Percentiles rank a stretch among this genome's conserved stretches.
Evolutionary conservation across 1,140 invertebrate genomes (phyloP).

Genomic region (Drosophila bocki): DNA sequence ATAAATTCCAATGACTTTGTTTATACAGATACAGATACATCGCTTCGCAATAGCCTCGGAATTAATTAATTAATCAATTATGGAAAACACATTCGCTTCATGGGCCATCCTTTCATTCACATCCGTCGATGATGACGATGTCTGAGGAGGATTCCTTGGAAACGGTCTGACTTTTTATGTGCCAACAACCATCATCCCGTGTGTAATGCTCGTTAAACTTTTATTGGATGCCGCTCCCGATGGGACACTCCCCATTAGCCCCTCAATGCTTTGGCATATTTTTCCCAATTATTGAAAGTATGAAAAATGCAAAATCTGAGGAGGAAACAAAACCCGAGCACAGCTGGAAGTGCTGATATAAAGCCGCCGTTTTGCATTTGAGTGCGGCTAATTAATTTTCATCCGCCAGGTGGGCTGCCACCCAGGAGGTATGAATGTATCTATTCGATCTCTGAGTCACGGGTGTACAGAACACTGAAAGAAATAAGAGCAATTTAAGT

Average conservation of each 20-base stretch:
- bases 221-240: conserved; percentile 58
- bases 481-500: not conserved
- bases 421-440: conserved; percentile 30
- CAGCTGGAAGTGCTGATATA: conserved; percentile 67
- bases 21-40: conserved; percentile 26
- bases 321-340: conserved; percentile 44
- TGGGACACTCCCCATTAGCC: conserved; percentile 4
- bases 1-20: conserved; percentile 38
- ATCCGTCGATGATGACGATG: conserved; percentile 27
- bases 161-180: conserved; percentile 62
- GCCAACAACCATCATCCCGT: conserved; percentile 22
- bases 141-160: conserved; percentile 54
- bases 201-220: conserved; percentile 60
- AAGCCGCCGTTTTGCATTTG: conserved; percentile 42
- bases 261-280: conserved; percentile 26
- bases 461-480: not conserved
- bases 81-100: conserved; percentile 63
- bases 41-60: conserved; percentile 47
- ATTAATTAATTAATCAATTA: conserved; percentile 80
- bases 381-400: conserved; percentile 70
- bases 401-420: conserved; percentile 62
- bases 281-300: conserved; percentile 65
- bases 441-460: conserved; percentile 22
- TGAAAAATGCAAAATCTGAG: conserved; percentile 49
- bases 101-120: conserved; percentile 16